A percentile compares a stretch with the other conserved stretches of the same genome.
These are phyloP conservation scores for Galemys pyrenaicus DNA, from an alignment of 2,113 vertebrate species.

Conservation along the genomic window DNA sequence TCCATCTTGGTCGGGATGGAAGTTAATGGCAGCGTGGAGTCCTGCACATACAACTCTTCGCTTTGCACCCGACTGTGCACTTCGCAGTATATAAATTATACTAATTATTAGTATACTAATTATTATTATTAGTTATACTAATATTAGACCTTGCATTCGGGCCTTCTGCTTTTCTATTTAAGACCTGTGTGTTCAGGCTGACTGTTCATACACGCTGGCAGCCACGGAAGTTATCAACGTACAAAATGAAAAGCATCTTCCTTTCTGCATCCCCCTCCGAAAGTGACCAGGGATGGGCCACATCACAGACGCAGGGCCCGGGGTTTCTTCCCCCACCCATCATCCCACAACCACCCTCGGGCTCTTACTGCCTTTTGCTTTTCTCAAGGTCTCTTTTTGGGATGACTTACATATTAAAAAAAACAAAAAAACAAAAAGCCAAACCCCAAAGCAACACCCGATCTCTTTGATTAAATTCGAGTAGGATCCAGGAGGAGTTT, in stretches of 20 bases:
- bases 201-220: not conserved
- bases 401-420: not conserved
- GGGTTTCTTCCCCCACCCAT: not conserved
- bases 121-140: not conserved
- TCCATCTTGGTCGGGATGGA: accelerated
- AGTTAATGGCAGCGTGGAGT: accelerated
- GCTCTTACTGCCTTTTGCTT: accelerated
- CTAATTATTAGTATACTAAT: no score
- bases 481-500: not conserved
- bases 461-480: not conserved
- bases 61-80: not conserved
- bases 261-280: not conserved
- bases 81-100: not conserved
- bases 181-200: not conserved
- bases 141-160: not conserved
- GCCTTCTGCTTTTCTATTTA: not conserved
- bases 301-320: not conserved
- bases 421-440: no score
- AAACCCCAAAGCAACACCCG: no score
- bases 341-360: accelerated
- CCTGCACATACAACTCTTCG: not conserved
- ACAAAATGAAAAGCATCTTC: constrained; percentile 48
- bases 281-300: not conserved
- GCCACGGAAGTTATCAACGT: constrained; percentile 38
- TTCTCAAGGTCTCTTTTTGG: not conserved